These are phyloP conservation scores for Falco berigora DNA, from an alignment of 2,797 vertebrate species.

Conservation along the genomic window DNA sequence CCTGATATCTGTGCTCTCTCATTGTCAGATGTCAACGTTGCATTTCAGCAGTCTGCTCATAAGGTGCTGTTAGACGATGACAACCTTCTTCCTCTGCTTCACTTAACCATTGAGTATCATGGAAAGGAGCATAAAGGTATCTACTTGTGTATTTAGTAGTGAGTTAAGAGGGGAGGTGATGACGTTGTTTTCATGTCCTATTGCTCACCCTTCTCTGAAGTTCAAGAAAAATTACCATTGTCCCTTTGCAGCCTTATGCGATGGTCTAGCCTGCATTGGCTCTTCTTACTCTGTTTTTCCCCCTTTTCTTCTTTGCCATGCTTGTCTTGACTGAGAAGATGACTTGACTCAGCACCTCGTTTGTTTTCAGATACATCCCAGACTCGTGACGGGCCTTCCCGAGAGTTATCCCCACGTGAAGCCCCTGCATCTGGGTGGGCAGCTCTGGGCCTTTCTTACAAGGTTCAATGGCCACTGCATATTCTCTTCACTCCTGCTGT, in stretches of 20 bases:
- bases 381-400: slow-evolving; percentile 84
- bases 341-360: not conserved
- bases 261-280: not conserved
- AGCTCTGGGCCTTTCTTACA: slow-evolving; percentile 94
- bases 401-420: slow-evolving; percentile 91
- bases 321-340: not conserved
- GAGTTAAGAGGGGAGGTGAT: not conserved
- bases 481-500: slow-evolving; percentile 97
- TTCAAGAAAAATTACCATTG: not conserved
- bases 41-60: slow-evolving; percentile 96
- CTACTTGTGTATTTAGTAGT: not conserved
- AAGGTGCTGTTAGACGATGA: slow-evolving; percentile 96
- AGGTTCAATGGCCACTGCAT: slow-evolving; percentile 97
- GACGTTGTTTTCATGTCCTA: not conserved
- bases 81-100: slow-evolving; percentile 92
- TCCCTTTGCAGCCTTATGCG: not conserved
- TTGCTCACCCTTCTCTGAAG: not conserved
- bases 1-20: not conserved
- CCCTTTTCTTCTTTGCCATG: not conserved
- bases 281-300: not conserved
- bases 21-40: slow-evolving; percentile 90
- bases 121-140: slow-evolving; percentile 94
- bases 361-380: slow-evolving; percentile 78
- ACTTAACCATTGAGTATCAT: slow-evolving; percentile 92
- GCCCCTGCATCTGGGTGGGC: slow-evolving; percentile 92